Evolutionary conservation across 2,888 invertebrate genomes (phyloP).

Genomic region (Caenorhabditis auriculariae): DNA sequence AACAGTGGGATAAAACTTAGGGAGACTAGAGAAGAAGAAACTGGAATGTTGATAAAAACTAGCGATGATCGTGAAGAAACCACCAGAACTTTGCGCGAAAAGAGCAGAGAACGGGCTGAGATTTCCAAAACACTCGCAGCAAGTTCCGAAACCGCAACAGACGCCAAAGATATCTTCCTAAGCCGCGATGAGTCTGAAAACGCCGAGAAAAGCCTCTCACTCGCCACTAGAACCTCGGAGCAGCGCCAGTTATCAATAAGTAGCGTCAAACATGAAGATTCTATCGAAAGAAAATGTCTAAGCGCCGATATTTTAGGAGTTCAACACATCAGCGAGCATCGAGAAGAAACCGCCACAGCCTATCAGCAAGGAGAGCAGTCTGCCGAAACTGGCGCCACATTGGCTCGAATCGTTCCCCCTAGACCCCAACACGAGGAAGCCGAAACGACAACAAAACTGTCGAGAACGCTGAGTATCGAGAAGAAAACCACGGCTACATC

Average conservation of each 20-base stretch:
- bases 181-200: neutral
- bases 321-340: slow-evolving; percentile 12
- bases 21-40: slow-evolving; percentile 21
- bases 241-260: neutral
- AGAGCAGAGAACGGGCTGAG: slow-evolving; percentile 16
- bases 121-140: too few relatives aligned
- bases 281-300: too few relatives aligned
- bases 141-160: too few relatives aligned
- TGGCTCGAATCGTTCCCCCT: slow-evolving; percentile 22
- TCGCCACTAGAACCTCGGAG: neutral
- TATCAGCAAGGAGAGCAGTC: slow-evolving; percentile 15
- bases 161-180: too few relatives aligned
- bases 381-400: slow-evolving; percentile 13
- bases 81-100: slow-evolving; percentile 19
- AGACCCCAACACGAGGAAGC: slow-evolving; percentile 17
- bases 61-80: slow-evolving; percentile 18
- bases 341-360: slow-evolving; percentile 9
- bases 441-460: slow-evolving; percentile 11
- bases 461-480: slow-evolving; percentile 18
- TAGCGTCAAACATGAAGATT: too few relatives aligned
- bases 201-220: neutral
- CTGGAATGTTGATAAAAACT: slow-evolving; percentile 12
- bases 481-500: slow-evolving; percentile 12
- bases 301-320: slow-evolving; percentile 22
- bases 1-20: neutral